Percentiles rank a stretch among this genome's conserved stretches.
These are phyloP conservation scores for Drosophila prosaltans DNA, from an alignment of 1,140 invertebrate genomes.

Conservation along the genomic window DNA sequence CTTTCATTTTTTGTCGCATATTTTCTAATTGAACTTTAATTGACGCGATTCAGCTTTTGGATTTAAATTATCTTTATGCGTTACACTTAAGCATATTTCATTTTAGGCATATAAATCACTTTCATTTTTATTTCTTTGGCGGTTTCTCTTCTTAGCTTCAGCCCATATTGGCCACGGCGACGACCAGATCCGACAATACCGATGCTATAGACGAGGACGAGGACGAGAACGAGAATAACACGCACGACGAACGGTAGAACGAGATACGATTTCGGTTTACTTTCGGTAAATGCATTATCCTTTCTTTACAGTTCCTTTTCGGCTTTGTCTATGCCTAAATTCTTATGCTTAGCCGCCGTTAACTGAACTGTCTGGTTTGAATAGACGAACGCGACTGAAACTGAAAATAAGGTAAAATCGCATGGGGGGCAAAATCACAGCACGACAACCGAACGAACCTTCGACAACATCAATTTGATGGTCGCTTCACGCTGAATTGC, in stretches of 20 bases:
- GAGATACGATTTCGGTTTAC: conserved; percentile 31
- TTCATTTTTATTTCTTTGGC: conserved; percentile 49
- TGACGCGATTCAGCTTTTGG: conserved; percentile 53
- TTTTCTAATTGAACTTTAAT: conserved; percentile 72
- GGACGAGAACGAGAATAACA: conserved; percentile 28
- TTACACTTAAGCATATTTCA: conserved; percentile 67
- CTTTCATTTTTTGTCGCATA: conserved; percentile 69
- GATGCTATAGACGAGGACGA: conserved; percentile 5
- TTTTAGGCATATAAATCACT: conserved; percentile 73
- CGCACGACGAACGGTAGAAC: conserved; percentile 19
- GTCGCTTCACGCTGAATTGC: conserved; percentile 30
- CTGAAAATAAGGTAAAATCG: conserved; percentile 71
- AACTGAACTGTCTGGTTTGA: conserved; percentile 79
- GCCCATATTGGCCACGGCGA: conserved; percentile 28
- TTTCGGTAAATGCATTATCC: conserved; percentile 11
- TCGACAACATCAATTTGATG: conserved; percentile 60
- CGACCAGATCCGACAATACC: conserved; percentile 37
- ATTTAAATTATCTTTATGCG: conserved; percentile 9
- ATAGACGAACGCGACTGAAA: conserved; percentile 81
- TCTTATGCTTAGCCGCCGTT: conserved; percentile 50
- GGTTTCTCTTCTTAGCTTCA: conserved; percentile 5
- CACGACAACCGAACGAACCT: conserved; percentile 57
- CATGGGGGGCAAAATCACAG: conserved; percentile 74
- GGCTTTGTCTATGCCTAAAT: not conserved
- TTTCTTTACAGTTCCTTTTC: not conserved